Evolutionary conservation across 2,888 invertebrate species (phyloP).

Genomic region (Cosmia pyralina): DNA sequence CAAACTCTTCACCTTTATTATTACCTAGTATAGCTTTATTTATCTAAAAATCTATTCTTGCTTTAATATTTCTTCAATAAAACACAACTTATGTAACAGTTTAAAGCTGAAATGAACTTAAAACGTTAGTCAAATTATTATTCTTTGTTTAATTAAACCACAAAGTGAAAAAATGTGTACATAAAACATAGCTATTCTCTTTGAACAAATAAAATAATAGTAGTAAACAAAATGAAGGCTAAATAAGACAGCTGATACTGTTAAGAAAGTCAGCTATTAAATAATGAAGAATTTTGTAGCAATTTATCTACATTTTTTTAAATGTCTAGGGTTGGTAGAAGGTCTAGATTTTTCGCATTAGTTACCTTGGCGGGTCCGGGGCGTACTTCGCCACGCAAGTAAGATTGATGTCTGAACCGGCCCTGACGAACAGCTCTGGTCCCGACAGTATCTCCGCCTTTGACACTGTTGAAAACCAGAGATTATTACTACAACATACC

Average conservation of each 20-base stretch:
- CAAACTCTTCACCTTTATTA: too few relatives aligned
- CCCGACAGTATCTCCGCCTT: constrained; percentile 96
- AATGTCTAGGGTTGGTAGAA: constrained; percentile 33
- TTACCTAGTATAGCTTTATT: neutral
- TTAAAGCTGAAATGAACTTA: neutral
- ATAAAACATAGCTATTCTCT: constrained; percentile 12
- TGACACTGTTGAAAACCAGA: constrained; percentile 92
- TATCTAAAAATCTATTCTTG: neutral
- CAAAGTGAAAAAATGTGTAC: constrained; percentile 9
- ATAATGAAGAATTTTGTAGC: constrained; percentile 60
- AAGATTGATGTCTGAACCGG: constrained; percentile 97
- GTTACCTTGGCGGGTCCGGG: constrained; percentile 95
- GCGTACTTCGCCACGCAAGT: constrained; percentile 96
- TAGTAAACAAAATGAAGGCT: constrained; percentile 19
- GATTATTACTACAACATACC: constrained; percentile 10
- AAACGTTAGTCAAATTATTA: constrained; percentile 6
- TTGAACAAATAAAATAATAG: constrained; percentile 23
- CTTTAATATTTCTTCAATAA: neutral
- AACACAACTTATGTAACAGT: neutral
- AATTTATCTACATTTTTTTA: constrained; percentile 69
- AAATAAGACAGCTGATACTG: constrained; percentile 20
- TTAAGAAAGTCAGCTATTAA: constrained; percentile 21
- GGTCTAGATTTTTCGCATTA: constrained; percentile 58
- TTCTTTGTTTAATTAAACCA: constrained; percentile 29
- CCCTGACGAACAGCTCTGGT: constrained; percentile 96